phyloP scores from a whole-genome alignment of 2,113 vertebrate species.

The Scartelaos histophorus region DNA sequence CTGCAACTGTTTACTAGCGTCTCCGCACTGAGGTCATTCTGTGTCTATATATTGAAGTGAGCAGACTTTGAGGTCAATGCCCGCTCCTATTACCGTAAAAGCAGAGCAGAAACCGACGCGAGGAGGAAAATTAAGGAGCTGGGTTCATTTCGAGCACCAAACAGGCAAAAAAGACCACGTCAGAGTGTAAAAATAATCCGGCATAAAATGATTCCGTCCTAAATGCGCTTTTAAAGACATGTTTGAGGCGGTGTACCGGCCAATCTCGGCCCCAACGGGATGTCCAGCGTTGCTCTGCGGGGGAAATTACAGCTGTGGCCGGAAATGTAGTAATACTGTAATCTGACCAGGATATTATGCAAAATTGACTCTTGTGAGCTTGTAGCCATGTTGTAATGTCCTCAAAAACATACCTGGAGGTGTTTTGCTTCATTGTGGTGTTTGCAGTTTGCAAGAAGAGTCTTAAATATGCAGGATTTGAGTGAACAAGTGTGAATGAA shows the following conservation, averaged over 20 bases:
- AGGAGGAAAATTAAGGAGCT: conserved; percentile 50
- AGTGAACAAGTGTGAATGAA: no score
- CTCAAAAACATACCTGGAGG: no score
- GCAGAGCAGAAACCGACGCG: conserved; percentile 36
- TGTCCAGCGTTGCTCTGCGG: conserved; percentile 51
- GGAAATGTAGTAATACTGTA: conserved; percentile 49
- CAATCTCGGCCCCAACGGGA: conserved; percentile 47
- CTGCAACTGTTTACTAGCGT: conserved; percentile 27
- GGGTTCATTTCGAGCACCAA: conserved; percentile 24
- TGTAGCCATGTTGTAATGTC: no score
- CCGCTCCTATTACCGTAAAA: conserved; percentile 42
- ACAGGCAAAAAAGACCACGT: conserved; percentile 34
- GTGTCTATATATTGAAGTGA: conserved; percentile 41
- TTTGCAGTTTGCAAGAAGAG: no score
- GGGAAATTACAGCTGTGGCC: conserved; percentile 53
- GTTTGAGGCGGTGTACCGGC: conserved; percentile 50
- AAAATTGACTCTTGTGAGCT: no score
- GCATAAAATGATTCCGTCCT: conserved; percentile 57
- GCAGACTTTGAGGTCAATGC: conserved; percentile 48
- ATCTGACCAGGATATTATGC: conserved; percentile 54
- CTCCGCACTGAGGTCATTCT: conserved; percentile 45
- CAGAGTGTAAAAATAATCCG: conserved; percentile 63
- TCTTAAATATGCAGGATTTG: no score
- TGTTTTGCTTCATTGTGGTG: no score
- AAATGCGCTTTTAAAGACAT: conserved; percentile 67